Evolutionary conservation across 1,140 invertebrate species (phyloP).

Genomic region (Proales similis): DNA sequence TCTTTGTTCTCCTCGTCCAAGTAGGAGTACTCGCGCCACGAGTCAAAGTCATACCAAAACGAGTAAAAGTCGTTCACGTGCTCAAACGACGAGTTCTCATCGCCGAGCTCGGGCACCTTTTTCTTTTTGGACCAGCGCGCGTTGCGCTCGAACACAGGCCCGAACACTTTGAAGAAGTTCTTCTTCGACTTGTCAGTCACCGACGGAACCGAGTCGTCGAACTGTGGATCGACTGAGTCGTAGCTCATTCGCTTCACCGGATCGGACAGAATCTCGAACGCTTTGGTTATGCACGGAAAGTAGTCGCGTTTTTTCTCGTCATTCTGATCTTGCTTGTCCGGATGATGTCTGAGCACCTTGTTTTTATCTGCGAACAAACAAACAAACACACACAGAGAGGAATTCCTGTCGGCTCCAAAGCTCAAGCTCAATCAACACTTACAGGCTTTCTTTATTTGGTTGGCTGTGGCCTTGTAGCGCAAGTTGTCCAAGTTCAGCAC

Average conservation of each 20-base stretch:
- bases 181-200: constrained; percentile 65
- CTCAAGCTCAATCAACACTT: constrained; percentile 54
- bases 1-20: constrained; percentile 97
- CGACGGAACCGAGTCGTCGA: constrained; percentile 78
- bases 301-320: constrained; percentile 67
- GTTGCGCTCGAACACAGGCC: constrained; percentile 74
- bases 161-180: constrained; percentile 76
- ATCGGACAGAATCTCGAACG: constrained; percentile 80
- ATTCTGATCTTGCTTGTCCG: constrained; percentile 82
- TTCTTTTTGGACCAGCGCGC: constrained; percentile 79
- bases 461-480: constrained; percentile 72
- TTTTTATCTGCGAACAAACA: constrained; percentile 59
- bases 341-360: constrained; percentile 90
- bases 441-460: constrained; percentile 86
- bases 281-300: constrained; percentile 89
- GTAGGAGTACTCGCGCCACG: constrained; percentile 98
- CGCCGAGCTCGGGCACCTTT: constrained; percentile 76
- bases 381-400: too few relatives aligned
- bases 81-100: constrained; percentile 58
- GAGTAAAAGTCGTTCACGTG: constrained; percentile 58
- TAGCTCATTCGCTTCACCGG: constrained; percentile 73
- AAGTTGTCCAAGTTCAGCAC: constrained; percentile 77
- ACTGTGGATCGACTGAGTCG: constrained; percentile 89
- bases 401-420: too few relatives aligned
- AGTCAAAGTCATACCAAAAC: constrained; percentile 84